Evolutionary conservation across 2,797 vertebrate species (phyloP).

Genomic region (Hapalemur alaotrensis): DNA sequence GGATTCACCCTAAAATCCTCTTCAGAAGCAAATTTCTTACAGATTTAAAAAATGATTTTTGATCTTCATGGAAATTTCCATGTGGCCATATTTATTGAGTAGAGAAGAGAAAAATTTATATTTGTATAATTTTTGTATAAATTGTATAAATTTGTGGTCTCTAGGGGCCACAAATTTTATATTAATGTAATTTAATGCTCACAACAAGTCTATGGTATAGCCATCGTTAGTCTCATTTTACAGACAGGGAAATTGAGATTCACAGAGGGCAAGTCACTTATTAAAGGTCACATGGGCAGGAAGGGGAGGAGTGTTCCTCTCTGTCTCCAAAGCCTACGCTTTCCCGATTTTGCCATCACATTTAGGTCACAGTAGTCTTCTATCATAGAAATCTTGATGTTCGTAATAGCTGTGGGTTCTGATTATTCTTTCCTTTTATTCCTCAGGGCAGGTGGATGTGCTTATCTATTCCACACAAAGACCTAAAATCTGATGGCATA

Average conservation of each 20-base stretch:
- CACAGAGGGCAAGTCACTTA: neutral
- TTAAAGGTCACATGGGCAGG: neutral
- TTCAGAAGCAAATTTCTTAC: neutral
- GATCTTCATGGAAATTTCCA: neutral
- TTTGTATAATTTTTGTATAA: neutral
- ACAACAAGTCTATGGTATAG: neutral
- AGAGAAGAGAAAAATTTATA: neutral
- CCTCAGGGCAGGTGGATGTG: neutral
- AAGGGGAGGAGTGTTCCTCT: neutral
- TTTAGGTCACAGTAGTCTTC: neutral
- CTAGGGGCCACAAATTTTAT: neutral
- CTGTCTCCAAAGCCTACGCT: neutral
- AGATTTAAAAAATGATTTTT: constrained; percentile 2
- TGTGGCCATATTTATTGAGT: neutral
- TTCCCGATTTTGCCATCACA: neutral
- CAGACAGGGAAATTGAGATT: neutral
- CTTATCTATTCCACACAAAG: neutral
- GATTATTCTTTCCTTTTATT: neutral
- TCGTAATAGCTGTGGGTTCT: neutral
- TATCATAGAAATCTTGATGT: neutral
- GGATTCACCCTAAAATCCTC: neutral
- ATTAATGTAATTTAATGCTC: neutral
- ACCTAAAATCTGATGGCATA: neutral
- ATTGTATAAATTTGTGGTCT: neutral
- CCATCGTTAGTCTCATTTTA: neutral